Evolutionary conservation across 2,797 vertebrate genomes (phyloP), one percentile per base, ranked within the genome.

Genomic region (Eulemur mongoz): DNA sequence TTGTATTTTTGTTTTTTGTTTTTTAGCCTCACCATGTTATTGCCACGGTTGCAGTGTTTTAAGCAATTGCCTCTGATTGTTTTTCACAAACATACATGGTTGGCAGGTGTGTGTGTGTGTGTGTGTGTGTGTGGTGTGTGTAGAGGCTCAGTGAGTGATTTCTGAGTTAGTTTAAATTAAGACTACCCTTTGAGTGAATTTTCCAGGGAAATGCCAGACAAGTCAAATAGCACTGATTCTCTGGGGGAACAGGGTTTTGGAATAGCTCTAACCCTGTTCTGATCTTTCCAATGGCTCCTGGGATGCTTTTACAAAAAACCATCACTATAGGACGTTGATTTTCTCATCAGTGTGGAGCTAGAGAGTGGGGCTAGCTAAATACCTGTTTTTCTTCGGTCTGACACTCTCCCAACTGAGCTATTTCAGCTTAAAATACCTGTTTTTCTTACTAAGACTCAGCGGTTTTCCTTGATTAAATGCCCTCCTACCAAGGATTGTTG

Each of bases 391-490:
- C 48, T 48, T 48, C 2, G 43, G 43, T 43, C 43, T 43, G 43
- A 43, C 43, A 43, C 43, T 43, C 43, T 43, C 43, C 43, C 43
- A 43, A 9, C 43, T 43, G 43, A 43, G 9, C 43, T 43, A 43
- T 43, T 9, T 43, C 43, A 43, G 43, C 8, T 43, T 43, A 43
- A 14, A 76, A 85, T 76, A 52, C 7, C 17, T 73, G 1, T 54
- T 75, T 89, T 92, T 61, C 20, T 89, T 70, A 50, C 22, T 20
- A 43, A 61, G 48, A 52, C 40, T 83, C 7, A 38, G 7, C 50
- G 70, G 7, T 92, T 89, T 94, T 87, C 38, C n/a, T 92, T 94
- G 69, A 94, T 52, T 93, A 95, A 70, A 57, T 81, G 4, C 50
- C 84, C 20, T 30, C n/a, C 9, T 75, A 72, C 38, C 35, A 23